Base-by-base conservation (phyloP, 2,888 invertebrate species). In the Eubasilissa splendida region DNA sequence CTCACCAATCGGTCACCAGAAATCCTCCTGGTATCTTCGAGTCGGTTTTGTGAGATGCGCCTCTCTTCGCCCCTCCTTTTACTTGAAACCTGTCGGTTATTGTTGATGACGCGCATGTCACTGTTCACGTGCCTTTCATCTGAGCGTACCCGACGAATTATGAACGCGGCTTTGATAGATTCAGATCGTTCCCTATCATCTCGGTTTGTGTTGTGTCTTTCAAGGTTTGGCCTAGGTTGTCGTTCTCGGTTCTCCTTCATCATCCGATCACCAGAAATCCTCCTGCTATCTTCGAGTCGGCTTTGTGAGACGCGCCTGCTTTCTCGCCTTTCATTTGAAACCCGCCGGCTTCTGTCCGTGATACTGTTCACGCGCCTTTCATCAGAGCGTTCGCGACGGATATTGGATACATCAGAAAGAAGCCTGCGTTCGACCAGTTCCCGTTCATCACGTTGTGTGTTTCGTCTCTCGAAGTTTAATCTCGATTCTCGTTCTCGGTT, bases 141-240 rank as follows among this genome's bases (percentile, higher is more conserved):
- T 33, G 63, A 33, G 31, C 50, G 42, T 68, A 50, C 68, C 8
- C 14, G 42, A 31, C 63, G 76, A 52, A 65, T 63, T 22, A 22
- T 31, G 12, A 31, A 73, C 11, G n/a, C 5, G 11, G 31, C 63
- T 12, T 52, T 22, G 14, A 53, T 4, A 33, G 65, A 56, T 54
- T 53, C 70, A 10, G 22, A n/a, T 71, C 12, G 10, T 59, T 71
- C 71, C 8, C 33, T 3, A 9, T 71, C 71, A n/a, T 31, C 53
- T 14, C 71, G 71, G 14, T 71, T 14, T 5, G 53, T 5, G 33
- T 54, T 71, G n/a, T 53, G 71, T 11, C 71, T 71, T 71, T 71
- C 53, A 53, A 14, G 53, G 54, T 54, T 71, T 14, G 9, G 53
- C 2, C 12, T 71, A 53, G 71, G 1, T 22, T 33, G 33, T 31